These are phyloP conservation scores for Notocelia uddmanniana DNA, from an alignment of 2,888 invertebrate species.

Conservation along the genomic window DNA sequence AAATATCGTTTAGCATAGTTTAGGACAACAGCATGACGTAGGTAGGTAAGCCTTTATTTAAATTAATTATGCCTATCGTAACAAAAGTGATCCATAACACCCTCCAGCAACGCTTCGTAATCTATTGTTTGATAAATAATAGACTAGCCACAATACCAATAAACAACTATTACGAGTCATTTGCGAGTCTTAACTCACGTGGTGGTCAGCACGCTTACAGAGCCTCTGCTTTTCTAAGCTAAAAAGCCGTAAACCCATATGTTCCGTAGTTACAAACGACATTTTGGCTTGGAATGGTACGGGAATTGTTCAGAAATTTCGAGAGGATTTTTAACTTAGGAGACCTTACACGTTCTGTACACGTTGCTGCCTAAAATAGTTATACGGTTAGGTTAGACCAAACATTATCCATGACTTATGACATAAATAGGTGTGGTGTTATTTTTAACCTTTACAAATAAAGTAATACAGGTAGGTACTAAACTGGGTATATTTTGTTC, in stretches of 20 bases:
- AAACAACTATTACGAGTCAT: conserved; percentile 8
- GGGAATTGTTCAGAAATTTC: background rate
- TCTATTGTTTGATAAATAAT: conserved; percentile 26
- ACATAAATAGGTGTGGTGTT: too few relatives aligned
- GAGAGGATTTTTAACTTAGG: conserved; percentile 7
- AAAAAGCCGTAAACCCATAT: background rate
- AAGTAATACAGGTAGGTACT: too few relatives aligned
- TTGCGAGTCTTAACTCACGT: conserved; percentile 10
- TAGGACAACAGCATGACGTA: background rate
- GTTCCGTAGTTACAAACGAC: background rate
- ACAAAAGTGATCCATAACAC: conserved; percentile 18
- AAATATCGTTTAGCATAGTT: background rate
- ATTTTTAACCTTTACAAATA: too few relatives aligned
- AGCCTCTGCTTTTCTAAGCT: background rate
- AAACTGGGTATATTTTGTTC: too few relatives aligned
- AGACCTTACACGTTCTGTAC: conserved; percentile 8
- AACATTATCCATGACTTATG: background rate
- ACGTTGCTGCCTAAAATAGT: conserved; percentile 14
- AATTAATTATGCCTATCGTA: conserved; percentile 8
- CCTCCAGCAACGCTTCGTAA: conserved; percentile 21
- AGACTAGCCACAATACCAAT: conserved; percentile 17
- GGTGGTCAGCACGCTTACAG: conserved; percentile 8
- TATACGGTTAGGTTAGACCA: conserved; percentile 3
- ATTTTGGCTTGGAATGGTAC: background rate
- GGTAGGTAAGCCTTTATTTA: background rate